Percentiles rank a stretch among this genome's conserved stretches.
phyloP scores from a whole-genome alignment of 2,797 vertebrate species.

The Notolepis coatsorum region DNA sequence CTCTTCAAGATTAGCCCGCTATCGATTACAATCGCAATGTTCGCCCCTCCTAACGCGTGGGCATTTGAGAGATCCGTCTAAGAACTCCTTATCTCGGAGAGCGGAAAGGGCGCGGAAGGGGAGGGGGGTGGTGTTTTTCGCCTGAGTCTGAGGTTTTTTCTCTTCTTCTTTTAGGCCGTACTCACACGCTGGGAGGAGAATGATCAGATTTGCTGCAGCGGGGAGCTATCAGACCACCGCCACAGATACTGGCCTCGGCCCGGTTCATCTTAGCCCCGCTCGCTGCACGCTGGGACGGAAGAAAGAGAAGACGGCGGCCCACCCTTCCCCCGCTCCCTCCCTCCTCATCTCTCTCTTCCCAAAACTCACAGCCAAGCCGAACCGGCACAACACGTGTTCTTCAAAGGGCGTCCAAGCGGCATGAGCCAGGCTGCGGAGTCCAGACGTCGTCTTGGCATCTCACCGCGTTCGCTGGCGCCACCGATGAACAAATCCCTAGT shows the following conservation, averaged over 20 bases:
- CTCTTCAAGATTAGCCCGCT: conserved; percentile 21
- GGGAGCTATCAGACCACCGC: conserved; percentile 40
- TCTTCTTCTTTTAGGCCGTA: conserved; percentile 37
- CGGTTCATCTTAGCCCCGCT: conserved; percentile 24
- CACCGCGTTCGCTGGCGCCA: too few species aligned
- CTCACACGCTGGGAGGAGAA: conserved; percentile 14
- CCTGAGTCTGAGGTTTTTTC: neutral
- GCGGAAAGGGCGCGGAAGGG: too few species aligned
- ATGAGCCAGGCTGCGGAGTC: too few species aligned
- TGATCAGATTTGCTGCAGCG: conserved; percentile 47
- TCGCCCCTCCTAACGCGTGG: conserved; percentile 17
- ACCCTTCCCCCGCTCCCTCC: too few species aligned
- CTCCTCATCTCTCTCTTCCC: too few species aligned
- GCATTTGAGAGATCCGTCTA: conserved; percentile 11
- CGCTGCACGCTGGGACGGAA: neutral
- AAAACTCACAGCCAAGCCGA: too few species aligned
- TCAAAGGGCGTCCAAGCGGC: too few species aligned
- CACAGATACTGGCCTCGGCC: conserved; percentile 38
- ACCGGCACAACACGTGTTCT: too few species aligned
- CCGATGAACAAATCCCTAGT: too few species aligned
- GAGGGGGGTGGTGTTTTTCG: conserved; percentile 3
- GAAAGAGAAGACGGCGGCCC: too few species aligned
- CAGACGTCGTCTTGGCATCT: too few species aligned
- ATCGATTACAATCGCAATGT: conserved; percentile 19
- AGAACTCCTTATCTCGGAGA: conserved; percentile 39